phyloP scores from a whole-genome alignment of 2,797 vertebrate species.

The Ammospiza maritima region DNA sequence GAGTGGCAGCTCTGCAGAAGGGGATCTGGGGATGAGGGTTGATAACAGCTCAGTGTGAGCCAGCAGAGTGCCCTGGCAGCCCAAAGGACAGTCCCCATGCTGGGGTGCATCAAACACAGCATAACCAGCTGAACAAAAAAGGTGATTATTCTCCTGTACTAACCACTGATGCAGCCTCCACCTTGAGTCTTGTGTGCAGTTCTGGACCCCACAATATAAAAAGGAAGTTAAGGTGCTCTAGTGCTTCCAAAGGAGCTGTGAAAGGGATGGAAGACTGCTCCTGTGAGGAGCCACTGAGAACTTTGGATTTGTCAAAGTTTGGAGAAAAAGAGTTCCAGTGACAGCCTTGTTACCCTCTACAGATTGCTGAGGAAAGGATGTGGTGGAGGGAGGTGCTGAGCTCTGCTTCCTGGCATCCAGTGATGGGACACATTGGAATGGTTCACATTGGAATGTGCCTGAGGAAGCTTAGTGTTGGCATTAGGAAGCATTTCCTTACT shows the following conservation, averaged over 20 bases:
- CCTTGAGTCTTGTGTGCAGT: not conserved
- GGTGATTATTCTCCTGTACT: accelerated
- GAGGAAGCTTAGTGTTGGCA: not conserved
- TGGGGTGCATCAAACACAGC: not conserved
- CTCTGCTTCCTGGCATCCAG: not conserved
- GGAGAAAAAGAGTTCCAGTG: not conserved
- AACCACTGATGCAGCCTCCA: accelerated
- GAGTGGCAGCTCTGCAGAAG: not conserved
- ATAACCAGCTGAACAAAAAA: not conserved
- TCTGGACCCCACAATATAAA: not conserved
- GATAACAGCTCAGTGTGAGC: not conserved
- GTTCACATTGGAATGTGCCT: not conserved
- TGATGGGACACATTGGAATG: accelerated
- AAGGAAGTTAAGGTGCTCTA: not conserved
- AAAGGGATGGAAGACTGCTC: not conserved
- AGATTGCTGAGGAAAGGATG: not conserved
- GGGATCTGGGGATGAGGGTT: not conserved
- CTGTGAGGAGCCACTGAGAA: not conserved
- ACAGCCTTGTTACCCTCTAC: not conserved
- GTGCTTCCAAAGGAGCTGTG: not conserved
- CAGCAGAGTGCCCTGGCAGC: not conserved
- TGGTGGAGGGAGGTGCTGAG: not conserved
- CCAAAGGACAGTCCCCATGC: not conserved
- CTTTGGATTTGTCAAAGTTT: not conserved
- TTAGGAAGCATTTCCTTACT: not conserved